phyloP scores from a whole-genome alignment of 2,113 vertebrate genomes.

The Myxocyprinus asiaticus region DNA sequence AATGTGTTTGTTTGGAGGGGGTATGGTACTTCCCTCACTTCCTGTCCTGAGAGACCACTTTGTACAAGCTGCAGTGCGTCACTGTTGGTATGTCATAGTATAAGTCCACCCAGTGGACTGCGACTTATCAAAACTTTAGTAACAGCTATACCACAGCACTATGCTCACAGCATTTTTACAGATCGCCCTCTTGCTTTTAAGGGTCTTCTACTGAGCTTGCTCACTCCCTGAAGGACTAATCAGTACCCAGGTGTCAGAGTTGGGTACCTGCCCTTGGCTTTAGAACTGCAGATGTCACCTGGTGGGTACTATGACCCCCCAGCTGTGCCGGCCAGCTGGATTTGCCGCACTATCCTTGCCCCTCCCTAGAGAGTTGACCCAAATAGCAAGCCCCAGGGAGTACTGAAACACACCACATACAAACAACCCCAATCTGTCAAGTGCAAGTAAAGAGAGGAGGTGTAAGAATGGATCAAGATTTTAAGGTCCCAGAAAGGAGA shows the following conservation, averaged over 20 bases:
- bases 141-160: neutral
- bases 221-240: constrained; percentile 26
- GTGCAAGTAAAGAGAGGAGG: constrained; percentile 22
- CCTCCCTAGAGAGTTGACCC: constrained; percentile 47
- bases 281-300: constrained; percentile 42
- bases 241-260: constrained; percentile 48
- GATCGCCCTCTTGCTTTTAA: neutral
- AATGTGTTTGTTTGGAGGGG: too few relatives aligned
- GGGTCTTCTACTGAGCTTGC: neutral
- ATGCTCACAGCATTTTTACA: neutral
- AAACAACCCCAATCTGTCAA: constrained; percentile 52
- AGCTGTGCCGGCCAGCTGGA: constrained; percentile 55
- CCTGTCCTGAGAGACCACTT: neutral
- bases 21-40: neutral
- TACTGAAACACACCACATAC: constrained; percentile 2
- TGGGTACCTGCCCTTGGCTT: constrained; percentile 42
- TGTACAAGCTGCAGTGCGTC: neutral
- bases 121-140: constrained; percentile 7
- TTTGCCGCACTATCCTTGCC: constrained; percentile 11
- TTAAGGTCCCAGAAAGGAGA: neutral
- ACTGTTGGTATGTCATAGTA: neutral
- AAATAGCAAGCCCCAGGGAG: constrained; percentile 35
- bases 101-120: neutral
- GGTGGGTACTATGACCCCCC: constrained; percentile 37
- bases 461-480: neutral